Percentiles rank a stretch among this genome's conserved stretches.
Evolutionary conservation across 1,140 invertebrate genomes (phyloP).

Genomic region (Chelonus insularis): DNA sequence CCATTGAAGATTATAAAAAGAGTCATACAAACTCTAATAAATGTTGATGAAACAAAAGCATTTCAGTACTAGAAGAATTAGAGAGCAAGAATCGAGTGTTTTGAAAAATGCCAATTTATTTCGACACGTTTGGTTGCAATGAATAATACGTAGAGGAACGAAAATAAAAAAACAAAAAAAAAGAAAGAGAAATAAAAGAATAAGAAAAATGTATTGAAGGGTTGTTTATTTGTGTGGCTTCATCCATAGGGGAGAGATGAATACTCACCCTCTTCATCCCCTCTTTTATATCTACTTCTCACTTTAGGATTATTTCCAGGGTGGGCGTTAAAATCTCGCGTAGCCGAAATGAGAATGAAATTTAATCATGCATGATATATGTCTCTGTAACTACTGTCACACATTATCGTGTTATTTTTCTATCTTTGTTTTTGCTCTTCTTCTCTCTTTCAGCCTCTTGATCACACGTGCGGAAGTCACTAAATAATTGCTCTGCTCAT

Average conservation of each 20-base stretch:
- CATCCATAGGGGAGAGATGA: background rate
- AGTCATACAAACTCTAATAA: no score
- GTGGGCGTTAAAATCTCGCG: conserved; percentile 24
- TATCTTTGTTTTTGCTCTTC: no score
- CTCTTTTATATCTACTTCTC: background rate
- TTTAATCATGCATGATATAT: conserved; percentile 32
- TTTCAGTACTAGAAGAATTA: conserved; percentile 12
- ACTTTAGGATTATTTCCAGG: conserved; percentile 10
- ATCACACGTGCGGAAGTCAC: conserved; percentile 11
- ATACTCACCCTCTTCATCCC: conserved; percentile 9
- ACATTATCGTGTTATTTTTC: conserved; percentile 12
- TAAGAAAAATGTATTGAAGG: conserved; percentile 7
- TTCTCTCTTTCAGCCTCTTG: background rate
- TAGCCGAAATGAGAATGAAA: conserved; percentile 33
- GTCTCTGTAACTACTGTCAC: conserved; percentile 18
- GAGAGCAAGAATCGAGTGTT: conserved; percentile 33
- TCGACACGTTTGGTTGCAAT: conserved; percentile 21
- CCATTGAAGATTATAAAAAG: no score
- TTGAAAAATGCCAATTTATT: conserved; percentile 49
- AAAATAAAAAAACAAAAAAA: conserved; percentile 8
- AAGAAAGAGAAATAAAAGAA: background rate
- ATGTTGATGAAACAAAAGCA: conserved; percentile 10
- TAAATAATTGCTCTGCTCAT: conserved; percentile 11
- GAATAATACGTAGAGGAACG: conserved; percentile 6
- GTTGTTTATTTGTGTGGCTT: conserved; percentile 7